phyloP scores from a whole-genome alignment of 2,797 vertebrate genomes.

The Ceyx erithaca region DNA sequence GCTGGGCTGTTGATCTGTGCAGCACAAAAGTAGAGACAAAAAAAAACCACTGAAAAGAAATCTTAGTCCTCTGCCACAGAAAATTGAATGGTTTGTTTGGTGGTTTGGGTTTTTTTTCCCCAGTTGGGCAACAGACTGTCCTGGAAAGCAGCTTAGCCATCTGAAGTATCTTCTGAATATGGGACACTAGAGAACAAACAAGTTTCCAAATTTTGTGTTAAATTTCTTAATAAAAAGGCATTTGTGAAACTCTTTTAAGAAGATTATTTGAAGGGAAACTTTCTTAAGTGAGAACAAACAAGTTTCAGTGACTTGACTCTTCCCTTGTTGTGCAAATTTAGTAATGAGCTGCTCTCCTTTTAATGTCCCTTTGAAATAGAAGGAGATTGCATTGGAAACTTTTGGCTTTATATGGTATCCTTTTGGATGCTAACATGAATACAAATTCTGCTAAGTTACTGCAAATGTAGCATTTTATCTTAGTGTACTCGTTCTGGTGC shows the following conservation, averaged over 20 bases:
- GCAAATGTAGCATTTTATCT: conserved; percentile 3
- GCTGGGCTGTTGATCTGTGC: neutral
- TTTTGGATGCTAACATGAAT: neutral
- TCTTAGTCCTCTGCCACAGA: neutral
- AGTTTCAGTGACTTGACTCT: neutral
- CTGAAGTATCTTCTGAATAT: neutral
- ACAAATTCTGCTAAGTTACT: neutral
- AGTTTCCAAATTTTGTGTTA: neutral
- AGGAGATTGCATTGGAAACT: conserved; percentile 2
- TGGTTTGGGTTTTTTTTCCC: neutral
- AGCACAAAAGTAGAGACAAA: neutral
- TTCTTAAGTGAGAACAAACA: conserved; percentile 30
- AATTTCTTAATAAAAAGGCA: conserved; percentile 3
- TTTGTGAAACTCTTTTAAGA: conserved; percentile 15
- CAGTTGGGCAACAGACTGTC: neutral
- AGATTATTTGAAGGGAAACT: neutral
- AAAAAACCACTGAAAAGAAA: neutral
- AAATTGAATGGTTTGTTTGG: neutral
- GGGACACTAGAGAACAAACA: neutral
- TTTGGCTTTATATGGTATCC: conserved; percentile 24
- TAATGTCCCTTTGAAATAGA: conserved; percentile 2
- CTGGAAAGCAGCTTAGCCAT: neutral
- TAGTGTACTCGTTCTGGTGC: neutral
- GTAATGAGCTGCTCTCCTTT: conserved; percentile 34
- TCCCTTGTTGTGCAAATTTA: conserved; percentile 31